phyloP scores from a whole-genome alignment of 2,797 vertebrate species.

The Dicrostonyx torquatus region DNA sequence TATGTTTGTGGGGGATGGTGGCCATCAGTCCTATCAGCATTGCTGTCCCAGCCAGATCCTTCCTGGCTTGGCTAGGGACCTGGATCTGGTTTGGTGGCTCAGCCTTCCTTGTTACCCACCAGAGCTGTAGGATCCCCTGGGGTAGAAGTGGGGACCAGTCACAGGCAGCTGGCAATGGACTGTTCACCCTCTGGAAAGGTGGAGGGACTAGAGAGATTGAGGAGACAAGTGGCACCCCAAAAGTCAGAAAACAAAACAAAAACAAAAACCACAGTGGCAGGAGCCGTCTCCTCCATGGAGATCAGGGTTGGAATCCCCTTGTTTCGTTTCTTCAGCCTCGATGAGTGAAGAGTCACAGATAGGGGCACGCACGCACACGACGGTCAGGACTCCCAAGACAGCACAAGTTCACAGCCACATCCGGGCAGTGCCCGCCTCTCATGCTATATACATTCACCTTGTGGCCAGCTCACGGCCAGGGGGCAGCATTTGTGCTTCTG shows the following conservation, averaged over 20 bases:
- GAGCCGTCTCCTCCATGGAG: background rate
- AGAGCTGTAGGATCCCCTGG: background rate
- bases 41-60: background rate
- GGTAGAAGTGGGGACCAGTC: background rate
- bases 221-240: background rate
- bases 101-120: background rate
- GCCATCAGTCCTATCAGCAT: background rate
- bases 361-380: conserved; percentile 80
- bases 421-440: conserved; percentile 82
- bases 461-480: conserved; percentile 74
- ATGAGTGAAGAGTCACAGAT: conserved; percentile 84
- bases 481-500: conserved; percentile 59
- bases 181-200: background rate
- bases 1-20: no score
- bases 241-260: background rate
- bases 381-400: conserved; percentile 83
- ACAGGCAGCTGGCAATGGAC: background rate
- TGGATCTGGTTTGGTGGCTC: background rate
- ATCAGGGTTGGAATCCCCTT: conserved; percentile 65
- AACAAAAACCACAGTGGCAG: background rate
- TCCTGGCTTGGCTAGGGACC: background rate
- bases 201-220: background rate
- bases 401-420: conserved; percentile 83
- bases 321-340: conserved; percentile 50
- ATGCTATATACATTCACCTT: conserved; percentile 88